A percentile compares a stretch with the other conserved stretches of the same genome.
Conservation (phyloP, 2,113 vertebrate genomes). For the Rhinoderma darwinii region DNA sequence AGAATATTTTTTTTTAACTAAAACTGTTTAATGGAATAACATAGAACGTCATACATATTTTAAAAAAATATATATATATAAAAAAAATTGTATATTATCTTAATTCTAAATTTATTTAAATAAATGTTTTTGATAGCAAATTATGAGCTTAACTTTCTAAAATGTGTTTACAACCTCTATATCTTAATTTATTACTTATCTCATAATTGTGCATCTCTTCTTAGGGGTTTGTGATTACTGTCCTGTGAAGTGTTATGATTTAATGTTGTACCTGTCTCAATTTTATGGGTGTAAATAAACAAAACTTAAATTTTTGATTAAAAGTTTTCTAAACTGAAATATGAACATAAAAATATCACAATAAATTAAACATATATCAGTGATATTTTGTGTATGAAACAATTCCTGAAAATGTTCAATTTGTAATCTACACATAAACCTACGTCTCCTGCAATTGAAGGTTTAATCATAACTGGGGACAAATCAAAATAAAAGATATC, state of each 20-base stretch:
- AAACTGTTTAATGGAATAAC: too few relatives aligned
- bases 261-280: slow-evolving; percentile 3
- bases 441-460: background rate
- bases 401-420: background rate
- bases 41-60: too few relatives aligned
- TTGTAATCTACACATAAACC: background rate
- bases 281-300: background rate
- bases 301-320: slow-evolving; percentile 25
- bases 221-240: background rate
- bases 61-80: too few relatives aligned
- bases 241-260: slow-evolving; percentile 12
- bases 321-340: background rate
- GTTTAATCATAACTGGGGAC: background rate
- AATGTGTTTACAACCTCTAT: background rate
- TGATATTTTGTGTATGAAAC: background rate
- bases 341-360: background rate
- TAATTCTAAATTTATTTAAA: background rate
- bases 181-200: slow-evolving; percentile 8
- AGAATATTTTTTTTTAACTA: too few relatives aligned
- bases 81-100: too few relatives aligned
- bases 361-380: slow-evolving; percentile 10
- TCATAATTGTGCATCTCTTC: slow-evolving; percentile 5
- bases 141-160: background rate
- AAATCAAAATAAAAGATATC: background rate
- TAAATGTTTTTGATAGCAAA: background rate